Evolutionary conservation across 2,113 vertebrate species (phyloP), one percentile per base, ranked within the genome.

Genomic region (Notiomystis cincta): DNA sequence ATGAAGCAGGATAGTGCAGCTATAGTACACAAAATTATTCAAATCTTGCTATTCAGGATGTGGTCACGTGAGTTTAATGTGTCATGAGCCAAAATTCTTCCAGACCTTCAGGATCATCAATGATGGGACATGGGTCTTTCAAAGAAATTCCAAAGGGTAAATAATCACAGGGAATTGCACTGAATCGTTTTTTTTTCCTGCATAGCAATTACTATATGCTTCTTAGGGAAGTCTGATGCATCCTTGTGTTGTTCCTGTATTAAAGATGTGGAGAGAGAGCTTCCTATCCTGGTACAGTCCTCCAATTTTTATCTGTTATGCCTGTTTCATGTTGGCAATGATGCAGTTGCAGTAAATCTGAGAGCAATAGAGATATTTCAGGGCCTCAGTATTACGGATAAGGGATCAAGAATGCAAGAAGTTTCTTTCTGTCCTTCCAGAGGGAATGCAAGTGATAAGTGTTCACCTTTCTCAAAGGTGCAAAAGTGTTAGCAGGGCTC

Each of bases 1-100:
- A 62, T 0, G 4, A 81, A 71, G 22, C 27, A 66, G 42, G 20
- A n/a, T 12, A 33, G 22, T 3, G 0, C 25, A 56, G 40, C 23
- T 58, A 8, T 27, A 28, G 19, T 22, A 56, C 1, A 5, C 1
- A 2, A 44, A 44, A 37, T 3, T 1, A 50, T 40, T 65, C 25
- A 61, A 56, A 45, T 45, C 30, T 90, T 5, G 0, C 6, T 84
- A 3, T 45, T 76, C 25, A 64, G 28, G 21, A 12, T 35, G 56
- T 17, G 38, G 30, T 40, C 18, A 13, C 6, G 16, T 5, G 5
- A 60, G 15, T 56, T 60, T 35, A 83, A 77, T 7, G 5, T 20
- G 30, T 64, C 13, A 15, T 17, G 40, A 79, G 22, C 14, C 44
- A 54, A 53, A 69, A 27, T 23, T 87, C 19, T 50, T 48, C 15